Evolutionary conservation across 1,140 invertebrate genomes (phyloP), one percentile per base, ranked within the genome.

Genomic region (Periplaneta americana): DNA sequence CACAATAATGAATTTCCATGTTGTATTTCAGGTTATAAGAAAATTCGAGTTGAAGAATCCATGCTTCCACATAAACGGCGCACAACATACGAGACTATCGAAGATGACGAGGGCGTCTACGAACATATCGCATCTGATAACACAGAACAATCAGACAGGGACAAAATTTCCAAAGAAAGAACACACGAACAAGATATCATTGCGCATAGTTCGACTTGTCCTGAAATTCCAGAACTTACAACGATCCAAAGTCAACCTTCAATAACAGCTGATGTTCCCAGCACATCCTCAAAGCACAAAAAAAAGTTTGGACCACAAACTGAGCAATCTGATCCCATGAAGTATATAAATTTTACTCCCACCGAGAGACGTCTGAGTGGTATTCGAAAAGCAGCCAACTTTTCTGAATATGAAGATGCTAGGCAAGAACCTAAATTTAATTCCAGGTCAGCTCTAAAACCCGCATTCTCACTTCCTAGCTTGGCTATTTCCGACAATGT

Each of bases 1-100:
- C n/a, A n/a, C n/a, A n/a, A n/a, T n/a, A n/a, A n/a, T n/a, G n/a
- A n/a, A n/a, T n/a, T n/a, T n/a, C n/a, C n/a, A n/a, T n/a, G n/a
- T n/a, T 82, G 82, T 87, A 76, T 76, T 32, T 4, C 85, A 92
- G 91, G 91, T n/a, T 92, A 89, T 80, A 88, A 91, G 5, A 89
- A 89, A 81, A 86, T 92, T 17, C 79, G 79, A 5, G 34, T n/a
- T 35, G 79, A 80, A 39, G 79, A 80, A 13, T 39, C 9, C 13
- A 78, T 78, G 39, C 35, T 78, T 15, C 39, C 77, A 13, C 35
- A 78, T 31, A 34, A 34, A 34, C 35, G 35, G 17, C 32, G 79
- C 1, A 33, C 79, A 33, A 37, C 35, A 15, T 80, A 80, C 79
- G 79, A 37, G 1, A 48, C 17, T 5, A 28, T 80, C 39, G 37